Evolutionary conservation across 2,113 vertebrate genomes (phyloP).

Genomic region (Propithecus coquereli): DNA sequence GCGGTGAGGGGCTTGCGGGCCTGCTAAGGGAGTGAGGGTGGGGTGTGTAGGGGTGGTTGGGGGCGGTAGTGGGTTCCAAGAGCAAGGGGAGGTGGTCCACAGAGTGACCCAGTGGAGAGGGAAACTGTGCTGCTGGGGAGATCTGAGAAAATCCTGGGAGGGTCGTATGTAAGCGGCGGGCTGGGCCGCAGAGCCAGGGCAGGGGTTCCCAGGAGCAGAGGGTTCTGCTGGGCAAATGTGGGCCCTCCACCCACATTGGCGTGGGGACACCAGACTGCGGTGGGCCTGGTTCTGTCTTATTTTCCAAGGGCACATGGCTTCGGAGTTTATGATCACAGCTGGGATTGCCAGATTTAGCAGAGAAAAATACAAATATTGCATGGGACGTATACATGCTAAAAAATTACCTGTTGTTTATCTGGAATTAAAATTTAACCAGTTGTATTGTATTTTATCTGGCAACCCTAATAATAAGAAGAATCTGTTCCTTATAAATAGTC

Average conservation of each 20-base stretch:
- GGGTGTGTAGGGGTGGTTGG: fast-evolving
- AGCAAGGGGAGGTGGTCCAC: neutral
- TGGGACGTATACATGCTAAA: neutral
- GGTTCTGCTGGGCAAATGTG: fast-evolving
- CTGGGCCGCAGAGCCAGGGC: neutral
- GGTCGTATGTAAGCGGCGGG: neutral
- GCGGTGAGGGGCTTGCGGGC: neutral
- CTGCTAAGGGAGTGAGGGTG: neutral
- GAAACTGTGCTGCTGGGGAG: too few species aligned
- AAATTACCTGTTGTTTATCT: neutral
- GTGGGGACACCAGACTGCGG: too few species aligned
- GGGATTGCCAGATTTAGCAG: neutral
- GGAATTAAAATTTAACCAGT: neutral
- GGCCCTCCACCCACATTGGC: too few species aligned
- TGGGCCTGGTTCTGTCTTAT: neutral
- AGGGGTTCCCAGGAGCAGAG: neutral
- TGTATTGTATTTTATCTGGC: neutral
- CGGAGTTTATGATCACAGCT: neutral
- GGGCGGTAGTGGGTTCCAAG: neutral
- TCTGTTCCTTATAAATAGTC: neutral
- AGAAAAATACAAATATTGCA: neutral
- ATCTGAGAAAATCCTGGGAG: fast-evolving
- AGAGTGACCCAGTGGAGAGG: neutral
- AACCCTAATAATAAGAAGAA: neutral
- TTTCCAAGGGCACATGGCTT: neutral